Conservation (phyloP, 2,113 vertebrate genomes). For the Malurus elegans region DNA sequence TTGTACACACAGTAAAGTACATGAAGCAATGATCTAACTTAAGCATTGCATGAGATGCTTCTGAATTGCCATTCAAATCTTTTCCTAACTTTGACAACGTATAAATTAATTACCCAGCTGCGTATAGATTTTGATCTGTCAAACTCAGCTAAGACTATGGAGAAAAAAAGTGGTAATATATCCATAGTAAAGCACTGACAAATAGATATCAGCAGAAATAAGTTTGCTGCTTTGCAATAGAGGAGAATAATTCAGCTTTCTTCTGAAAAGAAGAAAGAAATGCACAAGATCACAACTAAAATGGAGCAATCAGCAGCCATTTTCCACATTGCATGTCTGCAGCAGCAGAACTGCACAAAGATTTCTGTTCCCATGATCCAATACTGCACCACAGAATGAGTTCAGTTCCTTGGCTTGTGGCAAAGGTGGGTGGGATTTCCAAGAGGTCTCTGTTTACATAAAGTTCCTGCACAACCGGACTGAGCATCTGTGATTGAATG, state of each 20-base stretch:
- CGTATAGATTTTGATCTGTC: background rate
- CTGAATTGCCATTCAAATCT: slow-evolving; percentile 35
- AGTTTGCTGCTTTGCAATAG: background rate
- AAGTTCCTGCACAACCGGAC: background rate
- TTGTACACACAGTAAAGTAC: slow-evolving; percentile 13
- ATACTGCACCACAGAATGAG: background rate
- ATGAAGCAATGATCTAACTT: slow-evolving; percentile 5
- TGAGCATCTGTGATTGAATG: background rate
- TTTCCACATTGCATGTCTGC: background rate
- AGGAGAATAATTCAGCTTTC: background rate
- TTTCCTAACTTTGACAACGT: slow-evolving; percentile 14
- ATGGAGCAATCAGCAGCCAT: background rate
- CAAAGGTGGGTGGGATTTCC: background rate
- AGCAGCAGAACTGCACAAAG: background rate
- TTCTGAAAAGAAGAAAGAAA: background rate
- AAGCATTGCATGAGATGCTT: slow-evolving; percentile 1
- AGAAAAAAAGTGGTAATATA: background rate
- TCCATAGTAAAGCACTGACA: background rate
- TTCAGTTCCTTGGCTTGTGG: background rate
- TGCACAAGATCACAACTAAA: background rate
- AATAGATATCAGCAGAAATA: background rate
- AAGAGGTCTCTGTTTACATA: background rate
- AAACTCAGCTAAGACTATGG: background rate
- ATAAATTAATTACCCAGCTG: slow-evolving; percentile 30
- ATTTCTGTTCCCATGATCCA: background rate